Evolutionary conservation across 2,888 invertebrate genomes (phyloP).

Genomic region (Orchesella flavescens): DNA sequence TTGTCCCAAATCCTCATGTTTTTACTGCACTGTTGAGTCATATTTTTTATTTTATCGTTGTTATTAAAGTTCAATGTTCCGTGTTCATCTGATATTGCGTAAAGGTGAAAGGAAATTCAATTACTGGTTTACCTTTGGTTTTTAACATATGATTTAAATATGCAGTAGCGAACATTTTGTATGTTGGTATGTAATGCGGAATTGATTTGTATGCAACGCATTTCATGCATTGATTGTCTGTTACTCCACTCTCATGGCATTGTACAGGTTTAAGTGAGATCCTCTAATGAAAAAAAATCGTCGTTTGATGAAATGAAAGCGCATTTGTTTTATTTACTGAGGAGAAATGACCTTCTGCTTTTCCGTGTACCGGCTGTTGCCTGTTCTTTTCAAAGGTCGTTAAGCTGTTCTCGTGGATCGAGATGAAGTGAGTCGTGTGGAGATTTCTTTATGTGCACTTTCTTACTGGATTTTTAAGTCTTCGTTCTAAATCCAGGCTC

Average conservation of each 20-base stretch:
- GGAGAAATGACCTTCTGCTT: constrained; percentile 46
- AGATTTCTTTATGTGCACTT: constrained; percentile 35
- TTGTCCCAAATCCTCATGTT: neutral
- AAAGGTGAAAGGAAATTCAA: neutral
- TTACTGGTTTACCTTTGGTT: neutral
- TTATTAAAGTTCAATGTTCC: neutral
- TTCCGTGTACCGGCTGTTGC: constrained; percentile 61
- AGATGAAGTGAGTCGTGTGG: constrained; percentile 15
- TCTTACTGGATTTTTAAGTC: constrained; percentile 30
- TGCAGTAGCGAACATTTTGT: neutral
- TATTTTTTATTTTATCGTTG: neutral
- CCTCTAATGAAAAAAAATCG: neutral
- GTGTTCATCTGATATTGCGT: neutral
- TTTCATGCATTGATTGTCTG: neutral
- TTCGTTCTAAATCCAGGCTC: neutral
- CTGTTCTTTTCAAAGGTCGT: constrained; percentile 42
- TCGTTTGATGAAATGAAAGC: neutral
- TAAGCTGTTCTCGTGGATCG: constrained; percentile 34
- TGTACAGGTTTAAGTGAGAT: neutral
- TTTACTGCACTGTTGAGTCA: neutral
- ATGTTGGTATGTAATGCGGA: neutral
- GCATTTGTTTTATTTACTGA: constrained; percentile 16
- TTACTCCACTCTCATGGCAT: neutral
- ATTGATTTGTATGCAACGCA: neutral
- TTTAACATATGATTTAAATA: no score